Evolutionary conservation across 2,113 vertebrate genomes (phyloP).

Genomic region (Romanogobio albipinnatus): DNA sequence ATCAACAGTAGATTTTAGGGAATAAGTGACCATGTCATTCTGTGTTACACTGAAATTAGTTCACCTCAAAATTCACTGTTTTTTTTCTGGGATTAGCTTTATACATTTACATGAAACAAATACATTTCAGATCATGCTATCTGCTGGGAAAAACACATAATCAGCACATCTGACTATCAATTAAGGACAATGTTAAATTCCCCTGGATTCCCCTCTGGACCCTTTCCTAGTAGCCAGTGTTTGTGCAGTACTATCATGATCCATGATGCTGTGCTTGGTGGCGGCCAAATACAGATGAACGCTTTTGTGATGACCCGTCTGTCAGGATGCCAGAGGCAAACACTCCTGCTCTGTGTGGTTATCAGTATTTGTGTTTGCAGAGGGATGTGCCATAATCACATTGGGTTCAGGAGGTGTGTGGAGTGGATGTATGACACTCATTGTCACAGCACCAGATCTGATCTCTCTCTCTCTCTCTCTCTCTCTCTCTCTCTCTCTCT

Average conservation of each 20-base stretch:
- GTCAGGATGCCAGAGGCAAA: constrained; percentile 45
- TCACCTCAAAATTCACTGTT: not conserved
- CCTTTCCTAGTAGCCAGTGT: not conserved
- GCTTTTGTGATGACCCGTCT: constrained; percentile 40
- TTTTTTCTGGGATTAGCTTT: not conserved
- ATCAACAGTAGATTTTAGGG: not conserved
- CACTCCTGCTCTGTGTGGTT: constrained; percentile 33
- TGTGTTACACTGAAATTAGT: not conserved
- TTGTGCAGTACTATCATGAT: constrained; percentile 23
- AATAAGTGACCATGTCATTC: not conserved
- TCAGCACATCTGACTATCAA: not conserved
- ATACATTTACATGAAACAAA: not conserved
- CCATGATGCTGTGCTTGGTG: constrained; percentile 16
- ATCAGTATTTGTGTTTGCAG: constrained; percentile 34
- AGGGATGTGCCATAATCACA: constrained; percentile 33
- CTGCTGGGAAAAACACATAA: not conserved
- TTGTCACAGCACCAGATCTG: not conserved
- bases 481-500: not conserved
- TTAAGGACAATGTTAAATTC: not conserved
- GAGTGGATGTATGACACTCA: not conserved
- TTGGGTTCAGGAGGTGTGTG: constrained; percentile 21
- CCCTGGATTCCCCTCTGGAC: not conserved
- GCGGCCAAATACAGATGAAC: constrained; percentile 45
- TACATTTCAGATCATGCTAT: not conserved
- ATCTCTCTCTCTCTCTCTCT: not conserved